These are phyloP conservation scores for Cydia pomonella DNA, from an alignment of 1,140 invertebrate genomes.

Conservation along the genomic window DNA sequence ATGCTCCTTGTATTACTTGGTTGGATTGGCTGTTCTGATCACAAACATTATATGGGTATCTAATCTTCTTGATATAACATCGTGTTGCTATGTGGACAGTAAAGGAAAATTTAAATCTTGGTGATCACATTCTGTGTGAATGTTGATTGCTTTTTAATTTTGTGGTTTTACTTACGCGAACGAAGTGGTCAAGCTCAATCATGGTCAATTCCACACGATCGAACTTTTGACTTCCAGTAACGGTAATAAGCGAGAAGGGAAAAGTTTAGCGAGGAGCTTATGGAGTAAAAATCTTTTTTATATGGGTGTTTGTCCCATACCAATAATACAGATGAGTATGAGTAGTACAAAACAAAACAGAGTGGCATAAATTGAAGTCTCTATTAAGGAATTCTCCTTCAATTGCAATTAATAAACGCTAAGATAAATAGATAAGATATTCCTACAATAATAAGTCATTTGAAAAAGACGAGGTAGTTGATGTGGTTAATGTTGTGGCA, in stretches of 20 bases:
- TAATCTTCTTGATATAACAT: not conserved
- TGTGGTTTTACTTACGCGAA: not conserved
- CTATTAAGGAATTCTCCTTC: too few relatives aligned
- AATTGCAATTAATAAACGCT: too few relatives aligned
- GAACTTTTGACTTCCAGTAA: not conserved
- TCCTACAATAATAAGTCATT: not conserved
- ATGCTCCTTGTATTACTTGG: not conserved
- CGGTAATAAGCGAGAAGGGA: not conserved
- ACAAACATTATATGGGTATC: not conserved
- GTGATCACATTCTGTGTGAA: not conserved
- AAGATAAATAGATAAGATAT: too few relatives aligned
- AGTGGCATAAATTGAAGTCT: too few relatives aligned
- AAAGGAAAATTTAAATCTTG: not conserved
- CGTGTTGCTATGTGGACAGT: not conserved
- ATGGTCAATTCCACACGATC: not conserved
- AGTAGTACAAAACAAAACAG: too few relatives aligned
- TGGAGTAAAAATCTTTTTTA: not conserved
- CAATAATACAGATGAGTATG: too few relatives aligned
- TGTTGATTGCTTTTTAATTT: conserved; percentile 6
- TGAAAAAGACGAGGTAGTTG: not conserved
- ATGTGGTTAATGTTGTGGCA: not conserved
- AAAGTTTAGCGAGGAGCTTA: not conserved
- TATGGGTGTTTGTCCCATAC: too few relatives aligned
- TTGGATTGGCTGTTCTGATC: not conserved
- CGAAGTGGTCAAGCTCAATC: not conserved